Conservation (phyloP, 1,140 invertebrate genomes). For the Yoshiicerus persimilis region DNA sequence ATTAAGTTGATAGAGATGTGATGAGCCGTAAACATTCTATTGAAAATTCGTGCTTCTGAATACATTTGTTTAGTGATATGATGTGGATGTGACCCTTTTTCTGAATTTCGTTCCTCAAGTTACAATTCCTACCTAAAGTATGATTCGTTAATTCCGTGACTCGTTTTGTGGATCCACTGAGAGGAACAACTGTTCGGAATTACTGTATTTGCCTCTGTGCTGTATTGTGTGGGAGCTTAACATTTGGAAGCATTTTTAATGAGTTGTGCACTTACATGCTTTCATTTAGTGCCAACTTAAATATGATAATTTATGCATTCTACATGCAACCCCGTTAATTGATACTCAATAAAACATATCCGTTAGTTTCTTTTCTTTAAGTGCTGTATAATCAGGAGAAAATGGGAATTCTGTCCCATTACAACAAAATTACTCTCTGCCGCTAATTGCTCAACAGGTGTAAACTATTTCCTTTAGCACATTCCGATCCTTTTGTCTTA, state of each 20-base stretch:
- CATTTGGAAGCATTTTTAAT: no score
- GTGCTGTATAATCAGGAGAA: neutral
- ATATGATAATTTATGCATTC: neutral
- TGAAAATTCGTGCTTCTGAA: neutral
- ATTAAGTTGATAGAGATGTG: neutral
- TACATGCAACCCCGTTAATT: no score
- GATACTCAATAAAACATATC: no score
- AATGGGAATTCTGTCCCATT: no score
- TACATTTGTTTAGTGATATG: neutral
- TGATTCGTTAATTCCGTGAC: neutral
- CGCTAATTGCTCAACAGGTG: no score
- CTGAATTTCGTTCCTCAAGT: neutral
- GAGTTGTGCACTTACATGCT: no score
- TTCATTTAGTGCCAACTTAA: no score
- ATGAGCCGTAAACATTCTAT: neutral
- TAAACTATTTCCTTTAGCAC: no score
- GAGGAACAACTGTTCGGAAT: neutral
- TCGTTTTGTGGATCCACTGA: neutral
- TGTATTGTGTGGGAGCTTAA: neutral
- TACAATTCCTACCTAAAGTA: neutral
- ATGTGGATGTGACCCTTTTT: neutral
- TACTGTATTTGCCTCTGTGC: neutral
- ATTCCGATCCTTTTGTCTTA: no score
- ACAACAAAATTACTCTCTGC: no score
- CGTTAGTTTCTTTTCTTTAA: no score